A percentile compares a stretch with the other conserved stretches of the same genome.
Evolutionary conservation across 2,113 vertebrate genomes (phyloP).

Genomic region (Pollimyrus isidori): DNA sequence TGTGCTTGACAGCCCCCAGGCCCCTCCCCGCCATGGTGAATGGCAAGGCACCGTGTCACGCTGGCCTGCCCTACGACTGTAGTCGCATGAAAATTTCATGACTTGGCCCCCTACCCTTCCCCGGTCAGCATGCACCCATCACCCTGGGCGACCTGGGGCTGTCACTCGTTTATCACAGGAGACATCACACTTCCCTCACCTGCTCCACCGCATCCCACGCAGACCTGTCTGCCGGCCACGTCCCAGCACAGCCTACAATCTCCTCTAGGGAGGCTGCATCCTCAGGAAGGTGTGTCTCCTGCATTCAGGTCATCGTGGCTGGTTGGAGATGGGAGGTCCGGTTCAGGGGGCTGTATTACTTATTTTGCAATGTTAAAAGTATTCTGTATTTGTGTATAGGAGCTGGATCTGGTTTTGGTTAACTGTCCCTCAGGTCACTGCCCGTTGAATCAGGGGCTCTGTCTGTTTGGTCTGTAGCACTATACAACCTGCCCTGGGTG

Average conservation of each 20-base stretch:
- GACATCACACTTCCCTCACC: not conserved
- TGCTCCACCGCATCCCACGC: not conserved
- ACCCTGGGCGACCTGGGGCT: not conserved
- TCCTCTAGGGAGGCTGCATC: not conserved
- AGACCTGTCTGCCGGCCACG: not conserved
- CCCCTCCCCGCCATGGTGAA: not conserved
- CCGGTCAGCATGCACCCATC: not conserved
- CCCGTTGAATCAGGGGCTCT: not conserved
- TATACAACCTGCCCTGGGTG: not conserved
- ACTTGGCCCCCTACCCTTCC: not conserved
- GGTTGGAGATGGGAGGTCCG: not conserved
- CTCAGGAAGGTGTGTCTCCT: not conserved
- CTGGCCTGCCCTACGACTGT: not conserved
- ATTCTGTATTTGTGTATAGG: not conserved
- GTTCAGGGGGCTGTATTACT: not conserved
- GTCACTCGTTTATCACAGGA: constrained; percentile 15
- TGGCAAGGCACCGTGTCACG: not conserved
- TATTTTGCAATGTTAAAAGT: not conserved
- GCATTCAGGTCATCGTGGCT: not conserved
- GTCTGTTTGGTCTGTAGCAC: not conserved
- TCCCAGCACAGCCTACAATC: not conserved
- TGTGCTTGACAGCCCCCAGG: not conserved
- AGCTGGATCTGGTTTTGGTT: not conserved
- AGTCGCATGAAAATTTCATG: constrained; percentile 12
- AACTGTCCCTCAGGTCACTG: not conserved